Conservation (phyloP, 2,888 invertebrate species). For the Chalcosyrphus nemorum region DNA sequence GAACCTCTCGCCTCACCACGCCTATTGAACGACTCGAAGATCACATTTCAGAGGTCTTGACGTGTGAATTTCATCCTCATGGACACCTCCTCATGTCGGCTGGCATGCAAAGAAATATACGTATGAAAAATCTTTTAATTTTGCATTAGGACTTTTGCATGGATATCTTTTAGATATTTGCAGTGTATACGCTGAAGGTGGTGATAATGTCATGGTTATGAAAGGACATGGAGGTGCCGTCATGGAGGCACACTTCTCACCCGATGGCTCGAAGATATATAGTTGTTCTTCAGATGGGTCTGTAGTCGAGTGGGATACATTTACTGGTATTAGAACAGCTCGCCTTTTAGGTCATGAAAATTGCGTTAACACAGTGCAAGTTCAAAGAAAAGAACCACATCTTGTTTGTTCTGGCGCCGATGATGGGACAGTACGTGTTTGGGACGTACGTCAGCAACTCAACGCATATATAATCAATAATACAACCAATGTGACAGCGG, state of each 20-base stretch:
- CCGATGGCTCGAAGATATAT: conserved; percentile 91
- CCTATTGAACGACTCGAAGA: conserved; percentile 98
- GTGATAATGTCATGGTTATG: conserved; percentile 97
- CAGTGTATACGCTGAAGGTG: conserved; percentile 99
- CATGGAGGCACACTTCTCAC: conserved; percentile 94
- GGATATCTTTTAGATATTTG: conserved; percentile 88
- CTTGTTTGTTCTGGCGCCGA: conserved; percentile 96
- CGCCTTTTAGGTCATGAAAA: conserved; percentile 92
- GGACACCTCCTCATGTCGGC: conserved; percentile 96
- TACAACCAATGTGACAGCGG: conserved; percentile 90
- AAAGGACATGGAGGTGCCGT: conserved; percentile 97
- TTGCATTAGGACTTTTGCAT: background rate
- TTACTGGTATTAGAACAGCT: conserved; percentile 92
- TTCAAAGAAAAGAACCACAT: conserved; percentile 91
- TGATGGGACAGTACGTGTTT: conserved; percentile 93
- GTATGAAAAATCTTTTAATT: conserved; percentile 84
- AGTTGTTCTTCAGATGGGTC: conserved; percentile 97
- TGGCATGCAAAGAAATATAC: conserved; percentile 97
- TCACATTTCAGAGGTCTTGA: conserved; percentile 97
- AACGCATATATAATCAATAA: conserved; percentile 88
- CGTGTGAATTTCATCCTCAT: conserved; percentile 96
- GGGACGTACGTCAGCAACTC: conserved; percentile 95
- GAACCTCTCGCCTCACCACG: conserved; percentile 93
- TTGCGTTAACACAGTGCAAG: conserved; percentile 89
- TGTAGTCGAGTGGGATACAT: conserved; percentile 96